Percentiles rank a stretch among this genome's conserved stretches.
These are phyloP conservation scores for Empidonax alnorum DNA, from an alignment of 2,113 vertebrate species.

Conservation along the genomic window DNA sequence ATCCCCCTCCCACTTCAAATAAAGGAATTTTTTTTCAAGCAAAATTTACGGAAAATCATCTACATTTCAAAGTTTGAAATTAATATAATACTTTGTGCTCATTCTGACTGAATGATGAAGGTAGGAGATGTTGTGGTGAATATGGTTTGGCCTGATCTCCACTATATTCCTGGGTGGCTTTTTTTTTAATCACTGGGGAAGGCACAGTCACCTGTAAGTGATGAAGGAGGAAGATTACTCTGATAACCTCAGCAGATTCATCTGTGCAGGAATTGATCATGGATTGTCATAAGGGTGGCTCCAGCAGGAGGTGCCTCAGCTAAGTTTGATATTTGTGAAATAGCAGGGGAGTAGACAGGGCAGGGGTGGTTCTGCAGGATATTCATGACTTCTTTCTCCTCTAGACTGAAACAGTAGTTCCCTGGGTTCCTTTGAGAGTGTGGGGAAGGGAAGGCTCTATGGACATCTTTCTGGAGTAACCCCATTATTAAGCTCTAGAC, in stretches of 20 bases:
- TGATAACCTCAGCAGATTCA: neutral
- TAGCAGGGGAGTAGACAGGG: neutral
- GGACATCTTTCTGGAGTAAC: neutral
- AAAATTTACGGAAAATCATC: neutral
- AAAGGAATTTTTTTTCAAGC: neutral
- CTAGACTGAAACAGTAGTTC: accelerated
- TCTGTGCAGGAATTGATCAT: neutral
- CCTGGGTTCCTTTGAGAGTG: neutral
- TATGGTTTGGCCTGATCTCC: accelerated
- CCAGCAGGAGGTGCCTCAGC: neutral
- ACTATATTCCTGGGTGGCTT: neutral
- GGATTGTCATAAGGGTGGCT: neutral
- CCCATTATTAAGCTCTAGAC: neutral
- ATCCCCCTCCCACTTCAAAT: neutral
- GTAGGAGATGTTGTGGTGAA: neutral
- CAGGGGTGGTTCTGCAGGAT: neutral
- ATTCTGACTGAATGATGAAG: neutral
- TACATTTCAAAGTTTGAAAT: neutral
- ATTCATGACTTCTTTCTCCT: neutral
- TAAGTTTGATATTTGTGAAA: neutral
- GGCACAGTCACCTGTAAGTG: neutral
- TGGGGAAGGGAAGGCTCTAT: neutral
- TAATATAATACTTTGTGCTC: neutral
- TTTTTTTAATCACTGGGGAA: neutral
- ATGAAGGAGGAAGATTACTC: neutral